Evolutionary conservation across 1,140 invertebrate genomes (phyloP), one percentile per base, ranked within the genome.

Genomic region (Lasioglossum albipes): DNA sequence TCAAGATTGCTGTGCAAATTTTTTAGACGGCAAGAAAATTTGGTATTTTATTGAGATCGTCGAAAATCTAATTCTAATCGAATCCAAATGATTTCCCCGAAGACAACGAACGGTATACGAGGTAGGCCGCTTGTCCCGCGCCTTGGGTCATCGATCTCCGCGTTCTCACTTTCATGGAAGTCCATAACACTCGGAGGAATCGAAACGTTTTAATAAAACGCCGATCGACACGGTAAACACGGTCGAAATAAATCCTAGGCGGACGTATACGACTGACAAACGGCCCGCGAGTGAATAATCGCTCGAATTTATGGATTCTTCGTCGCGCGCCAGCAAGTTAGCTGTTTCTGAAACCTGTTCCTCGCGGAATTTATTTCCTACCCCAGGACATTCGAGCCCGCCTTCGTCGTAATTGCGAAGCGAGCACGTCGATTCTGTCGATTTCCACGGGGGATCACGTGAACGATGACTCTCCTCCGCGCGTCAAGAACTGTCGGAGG

Each of bases 371-470:
- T 80, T 72, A 36, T 84, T 62, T 61, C 31, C 64, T 31, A 20
- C 5, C 42, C 27, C 5, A 61, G 41, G 42, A 42, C 13, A 62
- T 76, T 59, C 20, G 31, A 36, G 20, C n/a, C 62, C 27, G 65
- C 45, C 83, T 69, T 49, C 59, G 41, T n/a, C 61, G 67, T 72
- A 84, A 67, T 85, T 76, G 83, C 69, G 42, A 77, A 64, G 61
- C 75, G 83, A 62, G 61, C 75, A 79, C 57, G 41, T 84, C 75
- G 80, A 84, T 84, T 31, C 57, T 31, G 45, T 59, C 52, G 45
- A 74, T 71, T 64, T 72, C 41, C 64, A 64, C 54, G 20, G 64
- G 57, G 67, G 45, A 81, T 73, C 68, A 75, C 82, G 83, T 20
- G 64, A 84, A 67, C 65, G 69, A 71, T 72, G 83, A 84, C 70